A percentile compares a stretch with the other conserved stretches of the same genome.
Evolutionary conservation across 2,797 vertebrate species (phyloP).

Genomic region (Sarcophilus harrisii): DNA sequence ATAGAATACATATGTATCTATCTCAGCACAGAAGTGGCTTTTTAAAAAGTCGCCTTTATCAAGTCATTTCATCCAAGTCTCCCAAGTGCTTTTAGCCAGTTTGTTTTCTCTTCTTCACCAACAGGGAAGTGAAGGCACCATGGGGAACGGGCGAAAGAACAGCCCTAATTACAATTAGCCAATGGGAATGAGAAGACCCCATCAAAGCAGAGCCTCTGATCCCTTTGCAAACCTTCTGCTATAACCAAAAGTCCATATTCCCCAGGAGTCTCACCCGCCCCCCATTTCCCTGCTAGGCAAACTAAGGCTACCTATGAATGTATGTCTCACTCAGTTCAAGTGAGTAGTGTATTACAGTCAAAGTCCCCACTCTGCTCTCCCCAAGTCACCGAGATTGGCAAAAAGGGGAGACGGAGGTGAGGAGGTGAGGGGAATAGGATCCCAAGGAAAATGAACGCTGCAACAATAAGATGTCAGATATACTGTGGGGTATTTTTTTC

Average conservation of each 20-base stretch:
- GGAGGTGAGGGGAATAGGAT: conserved; percentile 73
- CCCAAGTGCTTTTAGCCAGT: conserved; percentile 67
- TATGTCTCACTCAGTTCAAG: conserved; percentile 35
- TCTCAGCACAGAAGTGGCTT: conserved; percentile 54
- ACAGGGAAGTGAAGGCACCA: conserved; percentile 46
- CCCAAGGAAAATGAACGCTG: conserved; percentile 77
- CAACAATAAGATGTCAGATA: conserved; percentile 80
- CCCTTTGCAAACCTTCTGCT: conserved; percentile 24
- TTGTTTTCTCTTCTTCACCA: conserved; percentile 53
- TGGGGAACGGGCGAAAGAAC: background rate
- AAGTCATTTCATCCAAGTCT: conserved; percentile 55
- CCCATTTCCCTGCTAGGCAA: conserved; percentile 47
- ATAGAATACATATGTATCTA: conserved; percentile 27
- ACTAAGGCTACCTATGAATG: background rate
- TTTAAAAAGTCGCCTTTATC: conserved; percentile 54
- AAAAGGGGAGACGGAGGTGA: conserved; percentile 29
- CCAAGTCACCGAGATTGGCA: conserved; percentile 7
- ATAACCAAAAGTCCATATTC: conserved; percentile 39
- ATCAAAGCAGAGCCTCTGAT: conserved; percentile 8
- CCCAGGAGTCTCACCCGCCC: conserved; percentile 34
- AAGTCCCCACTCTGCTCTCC: conserved; percentile 35
- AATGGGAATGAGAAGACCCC: background rate
- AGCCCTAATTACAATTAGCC: conserved; percentile 23
- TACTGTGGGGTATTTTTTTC: conserved; percentile 61
- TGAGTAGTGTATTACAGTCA: conserved; percentile 9